Conservation (phyloP, 2,888 invertebrate genomes). For the Coecobrya sp. region DNA sequence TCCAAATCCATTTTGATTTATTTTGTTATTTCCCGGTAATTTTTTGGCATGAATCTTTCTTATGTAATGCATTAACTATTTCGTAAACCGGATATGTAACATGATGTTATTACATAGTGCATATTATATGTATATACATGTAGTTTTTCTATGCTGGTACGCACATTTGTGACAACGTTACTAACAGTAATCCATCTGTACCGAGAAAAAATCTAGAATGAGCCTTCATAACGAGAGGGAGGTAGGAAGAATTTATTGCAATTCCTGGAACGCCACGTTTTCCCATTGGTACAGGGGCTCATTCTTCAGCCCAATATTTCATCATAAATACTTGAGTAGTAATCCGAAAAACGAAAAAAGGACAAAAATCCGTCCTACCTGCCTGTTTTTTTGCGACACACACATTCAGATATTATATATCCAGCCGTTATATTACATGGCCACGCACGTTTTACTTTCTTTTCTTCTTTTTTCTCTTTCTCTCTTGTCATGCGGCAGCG, state of each 20-base stretch:
- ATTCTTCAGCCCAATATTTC: constrained; percentile 35
- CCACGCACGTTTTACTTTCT: constrained; percentile 39
- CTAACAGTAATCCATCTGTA: not conserved
- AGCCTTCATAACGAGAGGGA: not conserved
- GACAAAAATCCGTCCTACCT: constrained; percentile 8
- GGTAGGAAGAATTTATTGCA: not conserved
- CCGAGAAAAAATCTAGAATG: not conserved
- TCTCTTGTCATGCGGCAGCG: constrained; percentile 25
- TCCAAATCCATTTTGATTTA: too few relatives aligned
- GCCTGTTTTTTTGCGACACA: not conserved
- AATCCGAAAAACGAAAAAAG: not conserved
- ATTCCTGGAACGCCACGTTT: not conserved
- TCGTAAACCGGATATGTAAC: too few relatives aligned
- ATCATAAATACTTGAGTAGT: constrained; percentile 56
- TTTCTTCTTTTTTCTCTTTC: not conserved
- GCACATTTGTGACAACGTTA: not conserved
- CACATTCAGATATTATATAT: not conserved
- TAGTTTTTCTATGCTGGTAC: not conserved
- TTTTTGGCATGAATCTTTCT: too few relatives aligned
- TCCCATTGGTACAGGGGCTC: not conserved
- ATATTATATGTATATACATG: too few relatives aligned
- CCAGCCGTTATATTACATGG: not conserved
- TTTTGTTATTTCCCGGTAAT: too few relatives aligned
- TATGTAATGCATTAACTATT: too few relatives aligned
- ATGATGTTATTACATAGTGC: too few relatives aligned